Percentiles rank a stretch among this genome's conserved stretches.
phyloP scores from a whole-genome alignment of 2,888 invertebrate genomes.

The Pogonocherus hispidulus region DNA sequence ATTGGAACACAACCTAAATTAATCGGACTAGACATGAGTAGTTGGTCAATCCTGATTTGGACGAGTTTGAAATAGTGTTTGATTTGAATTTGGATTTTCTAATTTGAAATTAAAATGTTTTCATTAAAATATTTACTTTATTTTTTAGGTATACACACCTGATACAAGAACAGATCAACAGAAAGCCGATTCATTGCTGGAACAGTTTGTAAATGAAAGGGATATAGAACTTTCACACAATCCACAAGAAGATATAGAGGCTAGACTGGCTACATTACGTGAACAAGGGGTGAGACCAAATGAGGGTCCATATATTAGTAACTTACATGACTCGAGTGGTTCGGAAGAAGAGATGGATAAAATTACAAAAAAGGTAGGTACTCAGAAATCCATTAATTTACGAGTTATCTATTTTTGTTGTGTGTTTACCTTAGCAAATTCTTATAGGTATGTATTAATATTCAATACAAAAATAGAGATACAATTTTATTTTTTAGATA shows the following conservation, averaged over 20 bases:
- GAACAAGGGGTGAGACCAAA: conserved; percentile 68
- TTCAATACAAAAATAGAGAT: too few relatives aligned
- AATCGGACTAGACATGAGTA: too few relatives aligned
- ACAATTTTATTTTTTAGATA: too few relatives aligned
- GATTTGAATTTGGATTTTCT: not conserved
- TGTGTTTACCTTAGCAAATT: too few relatives aligned
- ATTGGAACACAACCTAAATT: too few relatives aligned
- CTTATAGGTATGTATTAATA: too few relatives aligned
- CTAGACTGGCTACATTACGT: conserved; percentile 70
- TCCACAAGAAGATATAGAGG: conserved; percentile 71
- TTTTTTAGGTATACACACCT: conserved; percentile 67
- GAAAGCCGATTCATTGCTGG: conserved; percentile 79
- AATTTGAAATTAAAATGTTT: too few relatives aligned
- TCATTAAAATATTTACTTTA: not conserved
- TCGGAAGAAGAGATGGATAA: conserved; percentile 66
- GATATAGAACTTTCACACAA: conserved; percentile 68
- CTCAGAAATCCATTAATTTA: too few relatives aligned
- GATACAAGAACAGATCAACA: conserved; percentile 79
- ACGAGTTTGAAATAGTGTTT: too few relatives aligned
- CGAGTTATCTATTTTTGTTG: too few relatives aligned
- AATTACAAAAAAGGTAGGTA: conserved; percentile 66
- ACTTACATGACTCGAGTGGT: conserved; percentile 63
- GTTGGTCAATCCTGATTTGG: too few relatives aligned
- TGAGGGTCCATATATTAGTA: conserved; percentile 62
- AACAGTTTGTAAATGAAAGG: conserved; percentile 69